A percentile compares a stretch with the other conserved stretches of the same genome.
Conservation (phyloP, 2,113 vertebrate species). For the Myrmecophaga tridactyla region DNA sequence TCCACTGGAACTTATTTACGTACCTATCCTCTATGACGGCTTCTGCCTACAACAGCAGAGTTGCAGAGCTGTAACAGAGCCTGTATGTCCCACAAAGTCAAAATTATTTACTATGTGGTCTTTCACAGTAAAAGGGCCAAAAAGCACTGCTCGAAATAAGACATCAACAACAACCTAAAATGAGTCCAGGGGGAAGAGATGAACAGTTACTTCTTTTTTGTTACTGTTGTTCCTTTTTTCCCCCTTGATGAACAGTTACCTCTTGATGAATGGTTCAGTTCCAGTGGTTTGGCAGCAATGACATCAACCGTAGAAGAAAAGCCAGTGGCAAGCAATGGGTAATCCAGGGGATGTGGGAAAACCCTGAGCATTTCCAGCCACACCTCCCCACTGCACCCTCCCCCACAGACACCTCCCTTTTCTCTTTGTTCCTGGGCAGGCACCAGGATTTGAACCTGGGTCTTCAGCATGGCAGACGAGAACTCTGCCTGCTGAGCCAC, state of each 20-base stretch:
- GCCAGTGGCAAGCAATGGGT: background rate
- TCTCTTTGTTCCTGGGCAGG: no score
- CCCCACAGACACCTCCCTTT: background rate
- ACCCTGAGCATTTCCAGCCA: background rate
- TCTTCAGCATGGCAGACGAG: no score
- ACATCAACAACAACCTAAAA: background rate
- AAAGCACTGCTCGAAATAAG: background rate
- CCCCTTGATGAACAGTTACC: no score
- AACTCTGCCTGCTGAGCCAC: no score
- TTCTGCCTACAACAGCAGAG: background rate
- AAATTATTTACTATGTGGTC: conserved; percentile 30
- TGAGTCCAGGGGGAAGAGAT: background rate
- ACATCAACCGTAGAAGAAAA: background rate
- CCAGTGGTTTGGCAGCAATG: background rate
- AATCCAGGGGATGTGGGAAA: background rate
- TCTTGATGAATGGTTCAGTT: background rate
- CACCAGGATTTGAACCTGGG: no score
- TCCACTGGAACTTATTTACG: background rate
- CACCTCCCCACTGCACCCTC: background rate
- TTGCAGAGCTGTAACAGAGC: background rate
- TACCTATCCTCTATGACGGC: background rate
- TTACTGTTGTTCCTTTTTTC: no score
- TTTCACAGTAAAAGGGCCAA: background rate
- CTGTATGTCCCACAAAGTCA: background rate
- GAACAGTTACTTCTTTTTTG: background rate